phyloP scores from a whole-genome alignment of 2,888 invertebrate genomes.

The Acronicta leporina region DNA sequence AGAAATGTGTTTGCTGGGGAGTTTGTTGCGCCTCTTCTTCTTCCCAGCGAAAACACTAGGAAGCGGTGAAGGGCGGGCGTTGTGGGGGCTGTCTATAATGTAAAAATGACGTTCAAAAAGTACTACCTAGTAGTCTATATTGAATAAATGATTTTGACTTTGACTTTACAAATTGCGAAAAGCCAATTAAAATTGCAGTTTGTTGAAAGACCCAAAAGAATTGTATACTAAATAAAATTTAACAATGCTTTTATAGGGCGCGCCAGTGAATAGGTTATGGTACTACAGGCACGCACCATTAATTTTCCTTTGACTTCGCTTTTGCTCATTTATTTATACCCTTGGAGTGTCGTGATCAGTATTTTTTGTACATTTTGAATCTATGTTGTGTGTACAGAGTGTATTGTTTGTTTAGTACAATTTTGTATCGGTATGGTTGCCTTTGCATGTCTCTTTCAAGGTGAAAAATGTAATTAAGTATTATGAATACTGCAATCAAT shows the following conservation, averaged over 20 bases:
- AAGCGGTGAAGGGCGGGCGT: no score
- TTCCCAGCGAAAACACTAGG: no score
- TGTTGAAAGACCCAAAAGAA: no score
- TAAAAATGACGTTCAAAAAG: no score
- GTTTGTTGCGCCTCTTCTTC: no score
- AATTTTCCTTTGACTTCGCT: conserved; percentile 72
- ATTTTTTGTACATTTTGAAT: conserved; percentile 13
- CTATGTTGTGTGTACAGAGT: no score
- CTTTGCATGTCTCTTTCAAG: conserved; percentile 6
- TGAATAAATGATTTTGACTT: no score
- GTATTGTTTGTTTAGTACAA: conserved; percentile 15
- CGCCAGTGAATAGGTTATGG: not conserved
- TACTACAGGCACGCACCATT: conserved; percentile 38
- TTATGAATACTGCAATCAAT: not conserved
- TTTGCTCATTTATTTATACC: conserved; percentile 57
- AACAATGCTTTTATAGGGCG: not conserved
- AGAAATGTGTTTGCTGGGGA: no score
- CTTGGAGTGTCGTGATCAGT: conserved; percentile 64
- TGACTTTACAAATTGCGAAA: no score
- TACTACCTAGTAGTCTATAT: no score
- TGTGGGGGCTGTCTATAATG: no score
- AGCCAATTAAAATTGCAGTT: no score
- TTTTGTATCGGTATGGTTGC: not conserved
- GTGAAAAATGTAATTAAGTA: not conserved
- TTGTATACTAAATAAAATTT: not conserved